phyloP scores from a whole-genome alignment of 1,140 invertebrate genomes.

The Linepithema humile region DNA sequence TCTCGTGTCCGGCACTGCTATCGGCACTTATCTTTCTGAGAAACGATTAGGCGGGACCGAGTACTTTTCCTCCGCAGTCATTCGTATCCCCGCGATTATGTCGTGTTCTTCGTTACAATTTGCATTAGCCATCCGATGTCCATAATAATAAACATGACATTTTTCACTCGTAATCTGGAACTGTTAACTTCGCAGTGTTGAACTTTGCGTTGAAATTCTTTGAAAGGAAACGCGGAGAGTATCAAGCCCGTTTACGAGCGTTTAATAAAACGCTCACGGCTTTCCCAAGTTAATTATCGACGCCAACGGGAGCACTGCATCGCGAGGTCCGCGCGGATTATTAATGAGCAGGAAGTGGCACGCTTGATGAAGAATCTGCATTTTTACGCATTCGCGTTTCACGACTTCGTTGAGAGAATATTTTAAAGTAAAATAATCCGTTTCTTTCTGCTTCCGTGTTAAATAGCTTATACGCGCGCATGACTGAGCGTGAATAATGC shows the following conservation, averaged over 20 bases:
- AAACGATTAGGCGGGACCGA: constrained; percentile 17
- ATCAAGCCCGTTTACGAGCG: background rate
- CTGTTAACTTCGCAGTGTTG: background rate
- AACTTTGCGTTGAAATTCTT: no score
- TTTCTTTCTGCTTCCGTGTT: background rate
- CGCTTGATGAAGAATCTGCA: constrained; percentile 20
- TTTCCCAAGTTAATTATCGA: constrained; percentile 40
- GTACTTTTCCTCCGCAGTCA: background rate
- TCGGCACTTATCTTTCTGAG: constrained; percentile 29
- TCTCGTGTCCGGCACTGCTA: background rate
- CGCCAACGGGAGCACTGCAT: background rate
- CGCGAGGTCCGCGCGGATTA: background rate
- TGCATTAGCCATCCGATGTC: background rate
- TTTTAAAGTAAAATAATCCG: background rate
- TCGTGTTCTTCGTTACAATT: background rate
- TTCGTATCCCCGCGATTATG: background rate
- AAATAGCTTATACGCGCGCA: constrained; percentile 15
- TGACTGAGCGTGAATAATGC: constrained; percentile 18
- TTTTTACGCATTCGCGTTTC: background rate
- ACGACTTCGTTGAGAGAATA: background rate
- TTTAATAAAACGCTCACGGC: constrained; percentile 30
- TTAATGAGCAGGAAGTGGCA: constrained; percentile 38
- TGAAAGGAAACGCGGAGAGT: background rate
- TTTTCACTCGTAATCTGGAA: background rate
- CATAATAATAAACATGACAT: background rate